Evolutionary conservation across 2,797 vertebrate genomes (phyloP).

Genomic region (Melanogrammus aeglefinus): DNA sequence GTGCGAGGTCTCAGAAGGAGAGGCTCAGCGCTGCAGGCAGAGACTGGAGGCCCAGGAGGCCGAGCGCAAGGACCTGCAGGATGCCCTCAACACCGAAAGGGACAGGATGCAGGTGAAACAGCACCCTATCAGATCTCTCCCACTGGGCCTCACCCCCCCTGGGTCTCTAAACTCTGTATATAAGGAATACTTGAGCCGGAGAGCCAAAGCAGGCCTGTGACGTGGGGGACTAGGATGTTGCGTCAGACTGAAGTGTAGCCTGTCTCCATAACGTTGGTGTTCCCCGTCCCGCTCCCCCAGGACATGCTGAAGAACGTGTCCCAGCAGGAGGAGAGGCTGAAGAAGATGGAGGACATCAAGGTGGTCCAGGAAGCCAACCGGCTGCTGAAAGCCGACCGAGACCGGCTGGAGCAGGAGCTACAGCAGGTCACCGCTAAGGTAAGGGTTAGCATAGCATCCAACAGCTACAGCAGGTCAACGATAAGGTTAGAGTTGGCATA

Average conservation of each 20-base stretch:
- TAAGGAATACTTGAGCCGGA: no score
- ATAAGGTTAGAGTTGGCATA: conserved; percentile 74
- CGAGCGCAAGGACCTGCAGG: conserved; percentile 87
- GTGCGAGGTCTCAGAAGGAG: conserved; percentile 86
- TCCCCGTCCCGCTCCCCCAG: conserved; percentile 56
- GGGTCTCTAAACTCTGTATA: no score
- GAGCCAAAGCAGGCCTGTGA: no score
- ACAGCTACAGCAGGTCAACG: conserved; percentile 78
- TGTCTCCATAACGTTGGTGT: no score
- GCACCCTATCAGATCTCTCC: not conserved
- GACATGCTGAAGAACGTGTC: conserved; percentile 86
- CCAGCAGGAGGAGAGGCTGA: conserved; percentile 93
- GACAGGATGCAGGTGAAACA: conserved; percentile 66
- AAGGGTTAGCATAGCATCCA: conserved; percentile 14
- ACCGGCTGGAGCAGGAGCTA: conserved; percentile 87
- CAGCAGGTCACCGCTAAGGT: conserved; percentile 91
- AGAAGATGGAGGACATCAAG: conserved; percentile 86
- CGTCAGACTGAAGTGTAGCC: not conserved
- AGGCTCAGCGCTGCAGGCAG: conserved; percentile 86
- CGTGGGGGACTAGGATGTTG: no score
- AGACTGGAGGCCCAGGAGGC: conserved; percentile 87
- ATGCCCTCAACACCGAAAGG: conserved; percentile 84
- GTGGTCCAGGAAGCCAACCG: conserved; percentile 88
- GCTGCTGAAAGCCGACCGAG: conserved; percentile 85
- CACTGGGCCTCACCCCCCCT: no score